Base-by-base conservation (phyloP, 1,140 invertebrate genomes). In the Polyergus mexicanus region DNA sequence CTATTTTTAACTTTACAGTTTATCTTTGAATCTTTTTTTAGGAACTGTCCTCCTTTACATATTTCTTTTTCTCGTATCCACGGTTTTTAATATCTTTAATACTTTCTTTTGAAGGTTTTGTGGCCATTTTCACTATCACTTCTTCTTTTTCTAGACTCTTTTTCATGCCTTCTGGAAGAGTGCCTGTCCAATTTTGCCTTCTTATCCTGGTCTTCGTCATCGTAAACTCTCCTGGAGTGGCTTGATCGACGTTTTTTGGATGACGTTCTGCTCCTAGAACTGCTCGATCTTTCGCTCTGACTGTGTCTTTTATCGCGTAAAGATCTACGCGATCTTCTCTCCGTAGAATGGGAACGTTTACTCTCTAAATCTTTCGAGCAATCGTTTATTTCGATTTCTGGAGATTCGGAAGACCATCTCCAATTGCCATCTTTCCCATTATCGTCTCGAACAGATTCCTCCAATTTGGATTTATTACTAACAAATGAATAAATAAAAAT, bases 381-480 rank as follows among this genome's bases (percentile, higher is more conserved):
- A 25, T 72, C 32, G 0, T 72, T 88, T 4, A 72, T 78, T 69
- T 95, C 94, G 0, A 83, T 65, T 86, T 97, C 97, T 0, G 97
- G 97, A 41, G 97, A 97, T 91, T 97, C 97, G 8, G 97, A 97
- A 3, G 10, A 3, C 97, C 97, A 97, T 80, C 97, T 96, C 97
- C 97, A 97, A 80, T 96, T 95, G 44, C 96, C 93, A 38, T 90
- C 89, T 6, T 95, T 92, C 7, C 90, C 91, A 5, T 89, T 72
- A 2, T 90, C 84, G 0, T 74, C 90, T 25, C 84, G 76, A 32
- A 89, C 86, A 19, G 90, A 92, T 22, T 94, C 93, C 25, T 95
- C 94, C 92, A 92, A 93, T 63, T 91, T 92, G 2, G 92, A 92
- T 74, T 89, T 93, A 16, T 68, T 88, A 44, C 94, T 94, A 75